Evolutionary conservation across 2,888 invertebrate species (phyloP), one percentile per base, ranked within the genome.

Genomic region (Steinernema carpocapsae): DNA sequence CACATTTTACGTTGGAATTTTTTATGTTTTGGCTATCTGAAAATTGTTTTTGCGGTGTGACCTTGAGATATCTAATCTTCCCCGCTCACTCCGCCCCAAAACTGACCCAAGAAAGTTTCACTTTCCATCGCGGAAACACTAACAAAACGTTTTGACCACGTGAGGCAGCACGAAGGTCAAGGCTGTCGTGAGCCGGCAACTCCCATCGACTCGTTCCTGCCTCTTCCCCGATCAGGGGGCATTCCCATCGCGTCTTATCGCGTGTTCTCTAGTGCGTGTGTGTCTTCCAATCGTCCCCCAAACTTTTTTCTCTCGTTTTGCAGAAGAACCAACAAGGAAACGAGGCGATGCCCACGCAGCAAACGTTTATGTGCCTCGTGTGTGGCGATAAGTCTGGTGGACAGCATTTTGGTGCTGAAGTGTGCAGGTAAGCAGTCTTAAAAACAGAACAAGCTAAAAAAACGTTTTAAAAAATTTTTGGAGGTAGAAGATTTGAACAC

Each of bases 301-400:
- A 37, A 37, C 37, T 37, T 37, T 37, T 48, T 14, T 19, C 48
- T 48, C 48, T 19, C 48, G 48, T 48, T 17, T 48, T 17, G 48
- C 19, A 17, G 48, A 48, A 48, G 17, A 19, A 48, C 19, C 48
- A 19, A 48, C 7, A 14, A 48, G 10, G 37, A 37, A 37, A 10
- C 3, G 10, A 48, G 3, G 48, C 48, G 48, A 64, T 32, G 64
- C 32, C 64, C 29, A 19, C 64, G 29, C 64, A 64, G 64, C 64
- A 26, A 14, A 64, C 12, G 10, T 64, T 64, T 29, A 4, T 64
- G 14, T 78, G 78, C 64, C 52, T 76, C 46, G 71, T 78, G 12
- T 78, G 78, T 22, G 74, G 71, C 24, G 78, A 78, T 29, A 37
- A 48, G 29, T 76, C 76, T 24, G 78, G 80, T 64, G 78, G 78